Conservation (phyloP, 2,113 vertebrate species). For the Forbesichthys agassizii region DNA sequence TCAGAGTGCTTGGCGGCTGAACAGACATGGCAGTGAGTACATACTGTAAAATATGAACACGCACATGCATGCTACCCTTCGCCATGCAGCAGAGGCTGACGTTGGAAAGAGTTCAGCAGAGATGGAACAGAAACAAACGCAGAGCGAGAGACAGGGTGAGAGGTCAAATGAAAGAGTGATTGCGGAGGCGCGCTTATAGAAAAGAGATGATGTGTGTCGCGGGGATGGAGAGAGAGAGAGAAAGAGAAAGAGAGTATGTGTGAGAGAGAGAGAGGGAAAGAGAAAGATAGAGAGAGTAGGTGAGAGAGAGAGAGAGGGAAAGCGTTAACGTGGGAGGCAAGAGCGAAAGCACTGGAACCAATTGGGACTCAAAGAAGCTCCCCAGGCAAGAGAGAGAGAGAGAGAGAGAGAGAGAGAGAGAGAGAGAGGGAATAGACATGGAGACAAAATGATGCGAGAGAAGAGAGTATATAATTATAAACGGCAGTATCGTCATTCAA, state of each 20-base stretch:
- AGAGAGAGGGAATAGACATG: not conserved
- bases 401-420: not conserved
- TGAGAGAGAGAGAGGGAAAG: not conserved
- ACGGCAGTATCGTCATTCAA: too few species aligned
- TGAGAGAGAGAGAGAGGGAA: not conserved
- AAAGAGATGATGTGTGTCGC: not conserved
- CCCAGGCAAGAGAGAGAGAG: not conserved
- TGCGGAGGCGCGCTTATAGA: not conserved
- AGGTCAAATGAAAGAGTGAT: not conserved
- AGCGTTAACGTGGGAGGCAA: not conserved
- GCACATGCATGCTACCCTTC: too few species aligned
- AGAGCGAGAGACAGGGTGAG: not conserved
- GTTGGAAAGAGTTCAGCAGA: not conserved
- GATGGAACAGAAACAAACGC: not conserved
- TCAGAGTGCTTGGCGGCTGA: too few species aligned
- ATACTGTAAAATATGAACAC: too few species aligned
- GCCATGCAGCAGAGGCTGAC: not conserved
- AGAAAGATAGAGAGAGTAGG: not conserved
- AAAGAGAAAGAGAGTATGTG: not conserved
- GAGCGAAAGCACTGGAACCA: not conserved
- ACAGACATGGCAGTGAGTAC: too few species aligned
- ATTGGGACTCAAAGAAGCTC: not conserved
- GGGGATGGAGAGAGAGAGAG: not conserved
- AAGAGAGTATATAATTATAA: too few species aligned
- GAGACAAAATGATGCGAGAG: too few species aligned